phyloP scores from a whole-genome alignment of 2,888 invertebrate genomes.

The Drosophila stalkeri region DNA sequence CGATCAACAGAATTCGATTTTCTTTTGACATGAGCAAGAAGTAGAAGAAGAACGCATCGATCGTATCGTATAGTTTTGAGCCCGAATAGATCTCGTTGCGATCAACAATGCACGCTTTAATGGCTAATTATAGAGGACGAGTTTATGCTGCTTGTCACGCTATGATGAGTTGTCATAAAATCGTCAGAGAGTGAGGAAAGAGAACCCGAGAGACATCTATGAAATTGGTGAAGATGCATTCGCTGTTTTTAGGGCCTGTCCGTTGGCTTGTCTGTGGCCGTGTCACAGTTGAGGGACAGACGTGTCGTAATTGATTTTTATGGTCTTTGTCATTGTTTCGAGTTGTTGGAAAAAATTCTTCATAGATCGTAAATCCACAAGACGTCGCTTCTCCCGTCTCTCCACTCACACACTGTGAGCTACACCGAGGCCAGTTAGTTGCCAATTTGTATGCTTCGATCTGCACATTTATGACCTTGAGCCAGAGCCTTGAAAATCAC shows the following conservation, averaged over 20 bases:
- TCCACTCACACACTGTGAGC: slow-evolving; percentile 14
- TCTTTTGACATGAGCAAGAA: slow-evolving; percentile 30
- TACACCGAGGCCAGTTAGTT: slow-evolving; percentile 36
- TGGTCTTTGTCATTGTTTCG: slow-evolving; percentile 71
- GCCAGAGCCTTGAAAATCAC: slow-evolving; percentile 51
- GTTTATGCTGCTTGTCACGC: slow-evolving; percentile 72
- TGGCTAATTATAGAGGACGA: slow-evolving; percentile 81
- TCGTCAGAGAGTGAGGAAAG: slow-evolving; percentile 52
- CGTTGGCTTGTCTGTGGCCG: slow-evolving; percentile 34
- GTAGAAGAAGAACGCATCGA: slow-evolving; percentile 24
- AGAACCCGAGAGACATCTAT: slow-evolving; percentile 12
- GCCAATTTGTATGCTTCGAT: slow-evolving; percentile 64
- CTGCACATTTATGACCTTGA: slow-evolving; percentile 68
- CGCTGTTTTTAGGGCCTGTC: slow-evolving; percentile 9
- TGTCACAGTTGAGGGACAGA: slow-evolving; percentile 78
- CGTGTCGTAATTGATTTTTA: slow-evolving; percentile 81
- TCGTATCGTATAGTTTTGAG: slow-evolving; percentile 31
- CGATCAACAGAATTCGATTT: slow-evolving; percentile 51
- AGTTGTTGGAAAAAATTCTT: slow-evolving; percentile 44
- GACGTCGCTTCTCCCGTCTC: slow-evolving; percentile 18
- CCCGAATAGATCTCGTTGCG: slow-evolving; percentile 41
- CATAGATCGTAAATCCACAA: slow-evolving; percentile 69
- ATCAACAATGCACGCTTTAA: slow-evolving; percentile 82
- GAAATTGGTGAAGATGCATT: slow-evolving; percentile 3
- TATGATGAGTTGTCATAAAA: slow-evolving; percentile 83